Percentiles rank a stretch among this genome's conserved stretches.
Conservation (phyloP, 2,888 invertebrate genomes). For the Metopia argyrocephala region DNA sequence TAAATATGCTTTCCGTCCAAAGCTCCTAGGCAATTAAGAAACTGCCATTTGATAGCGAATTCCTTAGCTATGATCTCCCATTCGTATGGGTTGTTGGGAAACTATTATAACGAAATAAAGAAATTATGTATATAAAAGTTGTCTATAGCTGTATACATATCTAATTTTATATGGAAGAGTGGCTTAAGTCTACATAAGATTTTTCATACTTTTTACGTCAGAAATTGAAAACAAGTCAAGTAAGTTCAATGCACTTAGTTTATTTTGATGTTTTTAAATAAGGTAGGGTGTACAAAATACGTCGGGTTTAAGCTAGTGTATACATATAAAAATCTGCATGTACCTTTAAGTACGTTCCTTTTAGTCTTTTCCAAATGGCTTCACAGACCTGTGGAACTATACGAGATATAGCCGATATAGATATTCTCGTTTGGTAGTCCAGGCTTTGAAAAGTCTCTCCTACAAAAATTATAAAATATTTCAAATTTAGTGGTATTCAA, state of each 20-base stretch:
- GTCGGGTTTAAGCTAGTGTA: no score
- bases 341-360: conserved; percentile 21
- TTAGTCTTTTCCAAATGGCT: conserved; percentile 16
- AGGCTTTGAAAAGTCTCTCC: conserved; percentile 12
- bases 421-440: conserved; percentile 18
- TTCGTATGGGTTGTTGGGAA: conserved; percentile 23
- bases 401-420: not conserved
- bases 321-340: no score
- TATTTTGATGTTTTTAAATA: no score
- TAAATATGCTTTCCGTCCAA: conserved; percentile 56
- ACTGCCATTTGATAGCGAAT: conserved; percentile 57
- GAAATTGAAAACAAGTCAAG: no score
- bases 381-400: conserved; percentile 28
- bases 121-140: not conserved
- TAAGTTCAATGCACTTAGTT: no score
- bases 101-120: conserved; percentile 14
- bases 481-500: not conserved
- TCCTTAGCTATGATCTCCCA: conserved; percentile 39
- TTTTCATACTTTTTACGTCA: no score
- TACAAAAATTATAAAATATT: not conserved
- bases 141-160: no score
- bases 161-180: not conserved
- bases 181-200: no score
- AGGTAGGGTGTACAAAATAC: no score
- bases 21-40: conserved; percentile 56